Evolutionary conservation across 2,888 invertebrate genomes (phyloP).

Genomic region (Microdon myrmicae): DNA sequence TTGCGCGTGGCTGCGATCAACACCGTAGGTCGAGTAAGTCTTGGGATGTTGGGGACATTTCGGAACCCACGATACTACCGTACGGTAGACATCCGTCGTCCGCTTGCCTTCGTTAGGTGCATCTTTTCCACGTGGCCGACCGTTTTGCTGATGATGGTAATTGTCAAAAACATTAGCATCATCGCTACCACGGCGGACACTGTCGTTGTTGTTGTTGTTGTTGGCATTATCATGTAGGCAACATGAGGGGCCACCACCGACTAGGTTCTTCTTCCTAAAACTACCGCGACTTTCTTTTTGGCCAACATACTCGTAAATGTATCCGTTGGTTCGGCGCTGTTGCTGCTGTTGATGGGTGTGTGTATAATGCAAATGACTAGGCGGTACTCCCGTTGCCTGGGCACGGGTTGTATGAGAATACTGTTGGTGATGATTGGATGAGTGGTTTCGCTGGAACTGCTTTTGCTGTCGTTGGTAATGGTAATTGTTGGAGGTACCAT

Average conservation of each 20-base stretch:
- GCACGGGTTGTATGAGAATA: conserved; percentile 41
- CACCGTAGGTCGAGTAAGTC: conserved; percentile 55
- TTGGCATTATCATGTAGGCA: conserved; percentile 40
- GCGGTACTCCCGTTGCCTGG: conserved; percentile 28
- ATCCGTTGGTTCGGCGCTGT: conserved; percentile 32
- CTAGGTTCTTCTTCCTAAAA: conserved; percentile 36
- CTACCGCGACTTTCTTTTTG: conserved; percentile 37
- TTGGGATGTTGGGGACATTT: conserved; percentile 70
- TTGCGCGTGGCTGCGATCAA: conserved; percentile 53
- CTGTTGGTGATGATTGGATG: conserved; percentile 39
- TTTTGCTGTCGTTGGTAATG: conserved; percentile 53
- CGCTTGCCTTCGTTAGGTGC: conserved; percentile 16
- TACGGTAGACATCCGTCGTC: conserved; percentile 73
- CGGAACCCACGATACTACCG: conserved; percentile 81
- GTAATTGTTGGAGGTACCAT: conserved; percentile 35
- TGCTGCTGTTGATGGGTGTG: conserved; percentile 24
- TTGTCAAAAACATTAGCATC: conserved; percentile 21
- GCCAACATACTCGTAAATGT: conserved; percentile 37
- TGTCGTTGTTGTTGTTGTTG: conserved; percentile 56
- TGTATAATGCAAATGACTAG: conserved; percentile 50
- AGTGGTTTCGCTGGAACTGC: conserved; percentile 10
- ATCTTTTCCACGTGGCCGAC: conserved; percentile 20
- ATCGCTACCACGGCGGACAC: conserved; percentile 56
- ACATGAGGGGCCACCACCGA: conserved; percentile 36
- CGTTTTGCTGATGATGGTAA: conserved; percentile 24